A percentile compares a stretch with the other conserved stretches of the same genome.
Evolutionary conservation across 2,113 vertebrate genomes (phyloP).

Genomic region (Pygoscelis antarcticus): DNA sequence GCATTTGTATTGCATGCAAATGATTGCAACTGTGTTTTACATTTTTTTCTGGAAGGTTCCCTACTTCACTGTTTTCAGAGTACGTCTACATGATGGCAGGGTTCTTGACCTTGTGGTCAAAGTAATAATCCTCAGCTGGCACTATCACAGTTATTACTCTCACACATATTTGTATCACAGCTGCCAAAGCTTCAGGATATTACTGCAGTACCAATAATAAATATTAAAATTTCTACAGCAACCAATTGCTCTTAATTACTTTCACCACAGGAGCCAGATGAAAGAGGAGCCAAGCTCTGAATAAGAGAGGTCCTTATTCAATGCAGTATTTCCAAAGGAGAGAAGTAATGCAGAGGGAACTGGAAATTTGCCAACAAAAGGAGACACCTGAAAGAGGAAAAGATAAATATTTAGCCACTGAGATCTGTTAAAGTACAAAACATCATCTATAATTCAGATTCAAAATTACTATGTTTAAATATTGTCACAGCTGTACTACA

Average conservation of each 20-base stretch:
- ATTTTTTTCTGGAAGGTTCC: background rate
- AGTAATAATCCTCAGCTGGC: conserved; percentile 10
- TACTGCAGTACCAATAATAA: conserved; percentile 40
- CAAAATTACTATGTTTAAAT: conserved; percentile 52
- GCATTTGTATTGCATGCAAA: background rate
- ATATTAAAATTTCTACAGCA: conserved; percentile 49
- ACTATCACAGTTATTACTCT: background rate
- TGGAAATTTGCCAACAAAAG: conserved; percentile 43
- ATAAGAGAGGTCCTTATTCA: conserved; percentile 5
- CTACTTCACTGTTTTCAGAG: background rate
- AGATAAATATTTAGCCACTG: conserved; percentile 52
- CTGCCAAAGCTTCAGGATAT: conserved; percentile 17
- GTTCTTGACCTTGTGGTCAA: background rate
- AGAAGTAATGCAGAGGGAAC: background rate
- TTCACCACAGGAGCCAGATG: conserved; percentile 30
- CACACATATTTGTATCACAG: background rate
- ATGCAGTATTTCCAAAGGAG: background rate
- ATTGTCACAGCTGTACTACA: conserved; percentile 4
- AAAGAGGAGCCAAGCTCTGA: conserved; percentile 7
- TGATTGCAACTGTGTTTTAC: background rate
- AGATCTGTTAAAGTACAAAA: conserved; percentile 40
- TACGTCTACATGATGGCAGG: background rate
- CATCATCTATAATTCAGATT: conserved; percentile 52
- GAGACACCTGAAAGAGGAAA: background rate
- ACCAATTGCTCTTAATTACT: conserved; percentile 51